Evolutionary conservation across 2,888 invertebrate genomes (phyloP).

Genomic region (Pachydiplax longipennis): DNA sequence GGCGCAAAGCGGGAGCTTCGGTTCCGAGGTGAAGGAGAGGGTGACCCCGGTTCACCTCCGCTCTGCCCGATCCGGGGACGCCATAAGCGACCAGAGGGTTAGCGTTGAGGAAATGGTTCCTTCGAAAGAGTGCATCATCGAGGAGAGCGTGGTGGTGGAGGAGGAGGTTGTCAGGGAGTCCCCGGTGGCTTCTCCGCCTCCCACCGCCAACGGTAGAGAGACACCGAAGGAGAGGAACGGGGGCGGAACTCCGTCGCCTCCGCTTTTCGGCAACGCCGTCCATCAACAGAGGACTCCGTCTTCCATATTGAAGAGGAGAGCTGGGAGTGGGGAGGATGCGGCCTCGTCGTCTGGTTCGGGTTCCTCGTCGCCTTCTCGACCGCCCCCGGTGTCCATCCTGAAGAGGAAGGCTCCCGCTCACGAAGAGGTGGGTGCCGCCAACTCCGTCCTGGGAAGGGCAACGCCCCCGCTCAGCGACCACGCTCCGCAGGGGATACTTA

Average conservation of each 20-base stretch:
- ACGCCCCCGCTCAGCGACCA: slow-evolving; percentile 70
- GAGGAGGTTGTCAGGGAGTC: not conserved
- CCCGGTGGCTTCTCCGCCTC: not conserved
- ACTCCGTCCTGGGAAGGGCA: slow-evolving; percentile 70
- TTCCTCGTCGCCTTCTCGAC: slow-evolving; percentile 43
- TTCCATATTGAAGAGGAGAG: slow-evolving; percentile 76
- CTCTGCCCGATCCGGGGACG: slow-evolving; percentile 60
- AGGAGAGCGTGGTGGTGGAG: not conserved
- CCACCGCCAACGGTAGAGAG: slow-evolving; percentile 4
- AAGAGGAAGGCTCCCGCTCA: slow-evolving; percentile 64
- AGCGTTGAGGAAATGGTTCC: not conserved
- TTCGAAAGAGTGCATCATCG: not conserved
- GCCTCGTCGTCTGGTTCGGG: not conserved
- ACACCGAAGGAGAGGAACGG: slow-evolving; percentile 14
- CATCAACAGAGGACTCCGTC: slow-evolving; percentile 50
- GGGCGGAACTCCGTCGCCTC: slow-evolving; percentile 22
- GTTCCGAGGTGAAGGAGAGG: not conserved
- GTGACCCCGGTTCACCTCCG: not conserved
- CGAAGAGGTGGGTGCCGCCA: slow-evolving; percentile 57
- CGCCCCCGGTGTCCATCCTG: slow-evolving; percentile 65
- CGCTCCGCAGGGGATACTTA: slow-evolving; percentile 74
- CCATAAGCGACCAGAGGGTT: slow-evolving; percentile 67
- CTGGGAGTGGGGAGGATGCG: slow-evolving; percentile 59
- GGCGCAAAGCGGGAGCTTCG: slow-evolving; percentile 15
- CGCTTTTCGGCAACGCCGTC: not conserved